Evolutionary conservation across 2,888 invertebrate species (phyloP).

Genomic region (Drosophila kuntzei): DNA sequence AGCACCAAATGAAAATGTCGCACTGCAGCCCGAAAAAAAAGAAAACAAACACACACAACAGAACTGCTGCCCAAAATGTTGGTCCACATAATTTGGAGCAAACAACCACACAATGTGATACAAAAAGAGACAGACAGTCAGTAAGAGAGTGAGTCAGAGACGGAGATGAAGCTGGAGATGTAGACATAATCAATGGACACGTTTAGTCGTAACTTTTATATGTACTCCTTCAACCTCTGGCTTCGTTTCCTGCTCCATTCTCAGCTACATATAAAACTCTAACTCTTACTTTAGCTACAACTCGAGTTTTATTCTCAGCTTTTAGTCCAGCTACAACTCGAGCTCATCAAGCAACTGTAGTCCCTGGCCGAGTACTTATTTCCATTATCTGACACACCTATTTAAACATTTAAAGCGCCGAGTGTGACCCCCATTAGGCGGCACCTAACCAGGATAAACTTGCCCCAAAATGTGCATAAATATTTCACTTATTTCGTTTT

Average conservation of each 20-base stretch:
- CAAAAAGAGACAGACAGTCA: not conserved
- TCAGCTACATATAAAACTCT: not conserved
- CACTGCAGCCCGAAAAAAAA: slow-evolving; percentile 53
- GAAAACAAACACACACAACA: slow-evolving; percentile 15
- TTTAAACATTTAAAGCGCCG: slow-evolving; percentile 81
- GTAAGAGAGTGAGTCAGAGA: not conserved
- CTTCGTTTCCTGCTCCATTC: not conserved
- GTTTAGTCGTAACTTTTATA: slow-evolving; percentile 39
- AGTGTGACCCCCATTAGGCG: slow-evolving; percentile 82
- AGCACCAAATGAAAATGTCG: slow-evolving; percentile 53
- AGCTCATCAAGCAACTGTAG: slow-evolving; percentile 48
- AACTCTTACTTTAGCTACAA: not conserved
- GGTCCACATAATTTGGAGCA: slow-evolving; percentile 47
- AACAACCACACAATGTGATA: slow-evolving; percentile 8
- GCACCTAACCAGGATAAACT: slow-evolving; percentile 64
- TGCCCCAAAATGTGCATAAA: slow-evolving; percentile 69
- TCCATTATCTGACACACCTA: slow-evolving; percentile 83
- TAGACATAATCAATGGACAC: slow-evolving; percentile 26
- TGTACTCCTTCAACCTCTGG: slow-evolving; percentile 4
- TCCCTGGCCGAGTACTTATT: slow-evolving; percentile 76
- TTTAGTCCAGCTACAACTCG: not conserved
- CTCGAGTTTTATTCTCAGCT: not conserved
- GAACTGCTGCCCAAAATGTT: slow-evolving; percentile 41
- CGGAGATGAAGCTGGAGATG: slow-evolving; percentile 5
- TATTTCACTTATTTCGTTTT: slow-evolving; percentile 77